Evolutionary conservation across 2,888 invertebrate species (phyloP), one percentile per base, ranked within the genome.

Genomic region (Microchrysa polita): DNA sequence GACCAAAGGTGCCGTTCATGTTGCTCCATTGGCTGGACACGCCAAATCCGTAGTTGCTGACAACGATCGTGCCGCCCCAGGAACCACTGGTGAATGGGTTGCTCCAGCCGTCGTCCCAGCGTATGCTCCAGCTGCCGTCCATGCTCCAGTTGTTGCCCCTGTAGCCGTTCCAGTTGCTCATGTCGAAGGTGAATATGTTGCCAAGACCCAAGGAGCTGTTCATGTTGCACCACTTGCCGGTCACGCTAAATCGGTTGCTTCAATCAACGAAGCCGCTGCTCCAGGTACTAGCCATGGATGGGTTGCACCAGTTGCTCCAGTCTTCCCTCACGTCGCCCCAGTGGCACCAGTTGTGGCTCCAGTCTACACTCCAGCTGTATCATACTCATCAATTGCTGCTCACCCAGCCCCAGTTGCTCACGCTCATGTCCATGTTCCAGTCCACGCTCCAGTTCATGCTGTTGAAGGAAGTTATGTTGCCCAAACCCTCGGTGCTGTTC

Each of bases 401-500:
- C 52, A 48, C 12, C 76, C 78, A 74, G 67, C 77, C 27, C 67
- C 73, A 16, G 61, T 79, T 18, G 55, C 69, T 27, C 55, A 53
- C 16, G 55, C 55, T 57, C 14, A 55, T 14, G 20, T 55, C 34
- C 76, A 60, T 22, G 78, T 18, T 23, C 40, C 55, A 40, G 75
- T 73, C 72, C 27, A 34, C 27, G 77, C 60, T 22, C 74, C 53
- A 53, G 5, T 27, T 34, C 55, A 53, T 34, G 12, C 48, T 48
- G 48, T 48, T 74, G 77, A 76, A 80, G 82, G 67, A 76, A 85
- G 84, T 78, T 88, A 87, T 79, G 87, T 88, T 67, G 88, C 88
- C 73, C 87, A 88, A 77, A 88, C 86, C 16, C 86, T 87, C 77
- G 88, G 88, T 73, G 86, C 88, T 60, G 81, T 87, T 5, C 88